Conservation (phyloP, 2,113 vertebrate species). For the Lepus europaeus region DNA sequence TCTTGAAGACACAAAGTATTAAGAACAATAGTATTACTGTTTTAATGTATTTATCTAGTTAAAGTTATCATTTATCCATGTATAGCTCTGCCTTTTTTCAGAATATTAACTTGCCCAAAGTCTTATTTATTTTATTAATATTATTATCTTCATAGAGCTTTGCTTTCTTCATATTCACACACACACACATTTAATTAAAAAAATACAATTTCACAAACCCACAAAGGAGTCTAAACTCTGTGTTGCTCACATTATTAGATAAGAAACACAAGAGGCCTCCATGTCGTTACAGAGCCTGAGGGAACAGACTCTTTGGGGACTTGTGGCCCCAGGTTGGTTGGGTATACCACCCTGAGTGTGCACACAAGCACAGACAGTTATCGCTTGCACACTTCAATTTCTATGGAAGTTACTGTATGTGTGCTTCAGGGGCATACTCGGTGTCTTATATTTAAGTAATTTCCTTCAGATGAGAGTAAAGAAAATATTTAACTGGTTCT, state of each 20-base stretch:
- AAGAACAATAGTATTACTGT: background rate
- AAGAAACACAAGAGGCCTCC: background rate
- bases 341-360: background rate
- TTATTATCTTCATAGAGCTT: background rate
- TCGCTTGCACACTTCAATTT: rapidly evolving
- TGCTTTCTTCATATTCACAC: background rate
- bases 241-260: background rate
- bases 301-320: background rate
- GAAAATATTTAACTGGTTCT: background rate
- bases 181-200: background rate
- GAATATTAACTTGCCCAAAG: background rate
- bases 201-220: background rate
- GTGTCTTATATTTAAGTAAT: background rate
- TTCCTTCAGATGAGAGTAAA: background rate
- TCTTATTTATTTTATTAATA: slow-evolving; percentile 24
- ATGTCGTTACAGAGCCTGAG: background rate
- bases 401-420: rapidly evolving
- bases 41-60: too few species aligned
- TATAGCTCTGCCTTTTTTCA: background rate
- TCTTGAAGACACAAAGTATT: background rate
- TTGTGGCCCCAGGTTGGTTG: background rate
- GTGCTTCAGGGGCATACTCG: background rate
- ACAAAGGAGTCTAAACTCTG: background rate
- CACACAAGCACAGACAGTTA: background rate
- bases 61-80: too few species aligned